Evolutionary conservation across 1,140 invertebrate species (phyloP).

Genomic region (Fragariocoptes setiger): DNA sequence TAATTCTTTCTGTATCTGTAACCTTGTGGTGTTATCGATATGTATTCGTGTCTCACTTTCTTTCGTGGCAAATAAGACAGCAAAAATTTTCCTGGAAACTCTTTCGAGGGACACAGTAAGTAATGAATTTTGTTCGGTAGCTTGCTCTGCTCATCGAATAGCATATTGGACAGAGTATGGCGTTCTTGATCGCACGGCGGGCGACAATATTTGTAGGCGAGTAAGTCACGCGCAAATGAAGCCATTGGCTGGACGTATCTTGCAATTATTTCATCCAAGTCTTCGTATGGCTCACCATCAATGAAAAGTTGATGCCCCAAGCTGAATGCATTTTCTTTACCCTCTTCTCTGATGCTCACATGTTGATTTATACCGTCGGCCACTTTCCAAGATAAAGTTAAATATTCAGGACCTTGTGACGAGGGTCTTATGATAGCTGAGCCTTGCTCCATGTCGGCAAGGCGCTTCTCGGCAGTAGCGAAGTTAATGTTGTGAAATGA

Average conservation of each 20-base stretch:
- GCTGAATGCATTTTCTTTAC: slow-evolving; percentile 84
- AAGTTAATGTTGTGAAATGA: slow-evolving; percentile 88
- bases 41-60: slow-evolving; percentile 47
- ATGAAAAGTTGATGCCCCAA: slow-evolving; percentile 64
- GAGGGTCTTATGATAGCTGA: slow-evolving; percentile 84
- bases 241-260: slow-evolving; percentile 87
- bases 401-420: slow-evolving; percentile 72
- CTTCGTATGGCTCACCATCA: slow-evolving; percentile 47
- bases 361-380: slow-evolving; percentile 72
- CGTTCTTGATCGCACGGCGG: slow-evolving; percentile 16
- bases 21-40: slow-evolving; percentile 65
- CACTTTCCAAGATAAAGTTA: slow-evolving; percentile 96
- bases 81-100: slow-evolving; percentile 74
- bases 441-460: slow-evolving; percentile 70
- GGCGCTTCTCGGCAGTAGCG: slow-evolving; percentile 57
- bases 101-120: slow-evolving; percentile 48
- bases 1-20: slow-evolving; percentile 58
- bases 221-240: slow-evolving; percentile 49
- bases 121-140: slow-evolving; percentile 66
- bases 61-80: slow-evolving; percentile 52
- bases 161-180: slow-evolving; percentile 51
- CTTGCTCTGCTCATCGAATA: slow-evolving; percentile 52
- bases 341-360: slow-evolving; percentile 74
- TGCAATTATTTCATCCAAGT: slow-evolving; percentile 94
- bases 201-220: slow-evolving; percentile 35